A percentile compares a stretch with the other conserved stretches of the same genome.
Conservation (phyloP, 2,113 vertebrate genomes). For the Gyps fulvus region DNA sequence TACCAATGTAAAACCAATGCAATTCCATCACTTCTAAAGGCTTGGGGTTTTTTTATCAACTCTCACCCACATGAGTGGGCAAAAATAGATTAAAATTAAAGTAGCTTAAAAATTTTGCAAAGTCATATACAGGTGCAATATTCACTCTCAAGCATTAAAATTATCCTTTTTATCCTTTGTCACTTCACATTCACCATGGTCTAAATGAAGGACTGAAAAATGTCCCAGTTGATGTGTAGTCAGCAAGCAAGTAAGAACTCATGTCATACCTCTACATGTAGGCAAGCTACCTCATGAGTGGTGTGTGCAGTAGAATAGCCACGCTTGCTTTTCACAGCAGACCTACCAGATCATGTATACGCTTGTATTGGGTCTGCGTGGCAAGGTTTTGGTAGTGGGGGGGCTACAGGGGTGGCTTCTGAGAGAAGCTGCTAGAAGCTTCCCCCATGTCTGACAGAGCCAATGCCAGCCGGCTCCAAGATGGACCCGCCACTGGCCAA, state of each 20-base stretch:
- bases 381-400: no score
- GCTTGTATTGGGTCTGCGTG: no score
- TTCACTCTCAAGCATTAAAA: not conserved
- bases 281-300: not conserved
- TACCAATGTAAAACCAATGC: not conserved
- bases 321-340: not conserved
- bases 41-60: accelerated
- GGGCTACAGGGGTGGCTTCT: no score
- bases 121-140: not conserved
- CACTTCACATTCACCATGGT: not conserved
- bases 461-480: no score
- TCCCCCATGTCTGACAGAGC: no score
- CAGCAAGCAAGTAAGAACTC: not conserved
- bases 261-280: not conserved
- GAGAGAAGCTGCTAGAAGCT: no score
- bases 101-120: not conserved
- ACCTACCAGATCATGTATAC: not conserved
- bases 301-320: not conserved
- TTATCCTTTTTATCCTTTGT: not conserved
- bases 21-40: not conserved
- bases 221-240: not conserved
- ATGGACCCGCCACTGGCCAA: no score
- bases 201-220: not conserved
- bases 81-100: not conserved
- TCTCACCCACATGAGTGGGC: not conserved